A percentile compares a stretch with the other conserved stretches of the same genome.
Evolutionary conservation across 1,140 invertebrate species (phyloP).

Genomic region (Papilio glaucus): DNA sequence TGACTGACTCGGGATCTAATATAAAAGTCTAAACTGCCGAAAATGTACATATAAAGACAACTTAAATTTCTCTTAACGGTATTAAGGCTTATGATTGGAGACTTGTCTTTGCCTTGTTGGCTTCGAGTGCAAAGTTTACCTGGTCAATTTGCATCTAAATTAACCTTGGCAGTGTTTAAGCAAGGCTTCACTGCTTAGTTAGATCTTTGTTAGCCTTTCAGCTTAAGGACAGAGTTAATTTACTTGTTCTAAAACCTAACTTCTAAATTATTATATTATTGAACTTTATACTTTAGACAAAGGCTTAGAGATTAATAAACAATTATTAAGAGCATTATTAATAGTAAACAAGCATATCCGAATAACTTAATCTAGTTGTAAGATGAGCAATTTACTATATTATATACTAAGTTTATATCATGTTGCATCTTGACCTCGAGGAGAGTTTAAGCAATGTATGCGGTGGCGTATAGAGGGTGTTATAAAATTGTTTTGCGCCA

Average conservation of each 20-base stretch:
- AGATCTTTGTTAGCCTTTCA: slow-evolving; percentile 8
- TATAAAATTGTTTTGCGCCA: neutral
- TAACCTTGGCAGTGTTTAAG: slow-evolving; percentile 13
- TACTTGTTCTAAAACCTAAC: neutral
- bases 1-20: too few species aligned
- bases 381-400: neutral
- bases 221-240: neutral
- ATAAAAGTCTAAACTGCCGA: too few species aligned
- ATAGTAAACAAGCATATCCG: too few species aligned
- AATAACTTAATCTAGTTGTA: neutral
- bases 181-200: neutral
- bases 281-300: too few species aligned
- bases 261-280: neutral
- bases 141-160: slow-evolving; percentile 21
- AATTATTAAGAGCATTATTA: too few species aligned
- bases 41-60: too few species aligned
- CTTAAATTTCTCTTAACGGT: neutral
- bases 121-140: neutral
- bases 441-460: neutral
- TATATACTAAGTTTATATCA: neutral
- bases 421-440: neutral
- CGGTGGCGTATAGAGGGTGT: neutral
- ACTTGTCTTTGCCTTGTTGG: slow-evolving; percentile 1
- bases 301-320: too few species aligned
- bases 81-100: neutral